Evolutionary conservation across 1,140 invertebrate genomes (phyloP), one percentile per base, ranked within the genome.

Genomic region (Forficula auricularia): DNA sequence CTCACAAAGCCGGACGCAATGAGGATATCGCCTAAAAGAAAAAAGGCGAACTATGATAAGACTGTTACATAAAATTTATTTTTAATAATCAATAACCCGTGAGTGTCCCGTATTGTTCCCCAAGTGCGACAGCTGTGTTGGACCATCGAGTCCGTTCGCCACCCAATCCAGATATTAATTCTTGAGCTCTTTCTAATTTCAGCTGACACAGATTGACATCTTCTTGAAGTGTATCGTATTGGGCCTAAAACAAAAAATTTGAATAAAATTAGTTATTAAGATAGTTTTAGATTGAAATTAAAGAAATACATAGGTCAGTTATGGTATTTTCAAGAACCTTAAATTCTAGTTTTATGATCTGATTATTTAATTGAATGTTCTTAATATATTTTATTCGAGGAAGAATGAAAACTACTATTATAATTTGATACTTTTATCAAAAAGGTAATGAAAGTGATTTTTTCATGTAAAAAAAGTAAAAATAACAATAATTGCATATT

Each of bases 181-280:
- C 87, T 57, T 94, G 85, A 0, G 94, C 92, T 46, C 92, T 66
- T 52, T 86, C 80, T 31, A 97, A 60, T 61, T 95, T 95, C 50
- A 82, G 79, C 20, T 82, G 80, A 52, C 91, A 97, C 12, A 81
- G 65, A 48, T 85, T 72, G 18, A 90, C 86, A 55, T 95, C 83
- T 18, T 31, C 44, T 18, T 41, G 38, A 15, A 46, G 37, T 3
- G 12, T 13, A 6, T 20, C 38, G 19, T 19, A 42, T 7, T 19
- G 4, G 4, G 4, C 13, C 13, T 15, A 36, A 6, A 36, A 9
- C 9, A n/a, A 32, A 32, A 32, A 9, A 32, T 9, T 32, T 32
- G 9, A 32, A 32, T n/a, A 32, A 32, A 32, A n/a, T 32, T 32
- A 9, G n/a, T 32, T 32, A 32, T 32, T 9, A 9, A 32, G 31